Percentiles rank a stretch among this genome's conserved stretches.
phyloP scores from a whole-genome alignment of 2,888 invertebrate genomes.

The Drosophila longiperda region DNA sequence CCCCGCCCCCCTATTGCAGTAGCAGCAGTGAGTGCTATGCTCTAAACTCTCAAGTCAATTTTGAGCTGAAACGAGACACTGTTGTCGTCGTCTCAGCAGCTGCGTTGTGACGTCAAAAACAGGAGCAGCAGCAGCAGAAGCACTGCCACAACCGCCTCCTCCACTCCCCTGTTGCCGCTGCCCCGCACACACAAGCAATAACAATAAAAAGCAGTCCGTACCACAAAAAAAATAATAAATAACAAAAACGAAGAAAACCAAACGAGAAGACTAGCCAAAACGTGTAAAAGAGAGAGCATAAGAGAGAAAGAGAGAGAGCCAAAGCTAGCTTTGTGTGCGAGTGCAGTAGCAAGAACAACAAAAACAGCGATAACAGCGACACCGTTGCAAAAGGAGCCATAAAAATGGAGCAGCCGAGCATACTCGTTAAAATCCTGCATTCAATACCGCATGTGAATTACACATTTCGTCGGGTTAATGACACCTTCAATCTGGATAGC shows the following conservation, averaged over 20 bases:
- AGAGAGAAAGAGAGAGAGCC: conserved; percentile 20
- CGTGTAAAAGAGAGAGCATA: conserved; percentile 5
- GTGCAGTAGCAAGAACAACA: conserved; percentile 35
- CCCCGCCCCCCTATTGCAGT: conserved; percentile 15
- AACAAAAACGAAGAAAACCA: conserved; percentile 7
- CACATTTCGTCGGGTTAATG: conserved; percentile 94
- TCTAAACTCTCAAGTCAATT: conserved; percentile 66
- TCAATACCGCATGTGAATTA: conserved; percentile 96
- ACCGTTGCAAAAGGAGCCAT: conserved; percentile 48
- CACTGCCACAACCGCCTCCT: conserved; percentile 33
- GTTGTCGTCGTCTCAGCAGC: conserved; percentile 45
- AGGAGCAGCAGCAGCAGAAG: conserved; percentile 42
- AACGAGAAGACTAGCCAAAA: conserved; percentile 27
- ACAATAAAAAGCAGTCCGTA: conserved; percentile 52
- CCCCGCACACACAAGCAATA: conserved; percentile 30
- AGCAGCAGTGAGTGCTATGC: conserved; percentile 53
- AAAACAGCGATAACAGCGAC: conserved; percentile 27
- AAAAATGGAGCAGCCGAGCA: conserved; percentile 91
- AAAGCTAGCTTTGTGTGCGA: conserved; percentile 47
- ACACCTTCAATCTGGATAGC: conserved; percentile 95
- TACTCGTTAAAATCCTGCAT: conserved; percentile 94
- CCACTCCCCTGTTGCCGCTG: conserved; percentile 3
- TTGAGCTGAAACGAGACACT: conserved; percentile 56
- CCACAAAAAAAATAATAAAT: conserved; percentile 33
- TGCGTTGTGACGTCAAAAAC: conserved; percentile 68